Evolutionary conservation across 2,888 invertebrate genomes (phyloP), one percentile per base, ranked within the genome.

Genomic region (Alentia gelatinosa): DNA sequence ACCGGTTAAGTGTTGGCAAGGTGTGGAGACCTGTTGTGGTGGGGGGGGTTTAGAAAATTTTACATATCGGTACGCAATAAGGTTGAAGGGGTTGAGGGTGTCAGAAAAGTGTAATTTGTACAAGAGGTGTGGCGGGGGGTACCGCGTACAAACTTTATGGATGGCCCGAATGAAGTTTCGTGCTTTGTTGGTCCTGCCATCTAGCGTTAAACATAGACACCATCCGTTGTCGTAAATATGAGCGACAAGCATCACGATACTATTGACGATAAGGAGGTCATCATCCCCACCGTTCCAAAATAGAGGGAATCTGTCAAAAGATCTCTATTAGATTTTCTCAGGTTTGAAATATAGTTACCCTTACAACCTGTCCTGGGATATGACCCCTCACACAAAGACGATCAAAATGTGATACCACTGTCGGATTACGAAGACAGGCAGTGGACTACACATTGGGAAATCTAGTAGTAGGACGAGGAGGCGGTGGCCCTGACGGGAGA

Each of bases 281-380:
- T 68, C 68, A 68, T 68, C 68, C 26, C 26, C 33, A 30, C 26
- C 26, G 23, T 68, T 68, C 26, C 68, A 68, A 68, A 68, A 68
- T 68, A 68, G 68, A 12, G 68, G 68, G 26, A 68, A 68, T 68
- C 68, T 68, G 68, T 68, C 68, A 68, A 68, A 68, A 30, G 56
- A 3, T 68, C 30, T 30, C 68, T 68, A 4, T 12, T 30, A 30
- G 26, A 3, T 30, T 68, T 68, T 26, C n/a, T 26, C 47, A 47
- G 47, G 19, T 47, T 47, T 47, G 9, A 5, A 15, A 30, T 30
- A 30, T 30, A 68, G 33, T 3, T 1, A 19, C n/a, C 15, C 68
- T 26, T 30, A 68, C 12, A 68, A 5, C 30, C 15, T 12, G 12
- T 12, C 12, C n/a, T 68, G 68, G 68, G 30, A 30, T 1, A 30